Conservation (phyloP, 2,888 invertebrate species). For the Hololepta plana region DNA sequence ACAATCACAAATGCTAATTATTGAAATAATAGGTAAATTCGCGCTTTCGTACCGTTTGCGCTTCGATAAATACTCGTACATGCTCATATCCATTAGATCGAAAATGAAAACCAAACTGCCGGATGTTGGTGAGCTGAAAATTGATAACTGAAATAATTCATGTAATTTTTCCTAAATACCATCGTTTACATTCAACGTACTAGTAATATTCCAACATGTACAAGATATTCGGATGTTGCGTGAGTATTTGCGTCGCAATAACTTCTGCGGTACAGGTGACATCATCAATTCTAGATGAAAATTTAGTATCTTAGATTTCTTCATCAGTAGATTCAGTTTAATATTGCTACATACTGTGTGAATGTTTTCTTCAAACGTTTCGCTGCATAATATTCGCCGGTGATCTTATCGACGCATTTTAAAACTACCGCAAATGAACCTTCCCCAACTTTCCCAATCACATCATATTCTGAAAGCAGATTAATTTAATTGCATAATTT, state of each 20-base stretch:
- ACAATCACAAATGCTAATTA: conserved; percentile 12
- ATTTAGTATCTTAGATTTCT: conserved; percentile 2
- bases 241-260: conserved; percentile 38
- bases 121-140: conserved; percentile 34
- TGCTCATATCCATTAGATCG: conserved; percentile 52
- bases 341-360: not conserved
- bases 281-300: conserved; percentile 25
- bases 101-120: conserved; percentile 42
- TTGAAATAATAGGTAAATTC: conserved; percentile 1
- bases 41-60: conserved; percentile 29
- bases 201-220: conserved; percentile 42
- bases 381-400: conserved; percentile 37
- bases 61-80: conserved; percentile 42
- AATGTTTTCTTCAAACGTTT: conserved; percentile 37
- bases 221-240: conserved; percentile 40
- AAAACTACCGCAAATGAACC: conserved; percentile 52
- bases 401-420: conserved; percentile 39
- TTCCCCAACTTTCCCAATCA: conserved; percentile 46
- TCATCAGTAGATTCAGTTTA: conserved; percentile 1
- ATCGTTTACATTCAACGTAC: conserved; percentile 27
- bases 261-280: conserved; percentile 37
- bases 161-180: conserved; percentile 8
- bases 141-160: conserved; percentile 7
- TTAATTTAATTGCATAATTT: too few species aligned
- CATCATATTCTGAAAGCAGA: conserved; percentile 35